Conservation (phyloP, 2,797 vertebrate genomes). For the Coracias cyanogaster region DNA sequence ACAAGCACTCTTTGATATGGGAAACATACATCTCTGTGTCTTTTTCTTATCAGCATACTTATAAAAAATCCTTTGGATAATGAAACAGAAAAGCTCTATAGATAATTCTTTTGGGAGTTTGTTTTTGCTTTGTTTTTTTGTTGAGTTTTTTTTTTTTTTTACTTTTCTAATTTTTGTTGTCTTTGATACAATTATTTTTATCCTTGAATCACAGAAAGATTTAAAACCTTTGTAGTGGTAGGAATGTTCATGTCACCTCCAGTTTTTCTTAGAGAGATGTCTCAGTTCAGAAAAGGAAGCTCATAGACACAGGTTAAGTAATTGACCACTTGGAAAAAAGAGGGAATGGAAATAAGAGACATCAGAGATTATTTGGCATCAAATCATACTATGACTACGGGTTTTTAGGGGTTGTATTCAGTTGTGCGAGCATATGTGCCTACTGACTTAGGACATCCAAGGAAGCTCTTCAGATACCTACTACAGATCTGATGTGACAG, state of each 20-base stretch:
- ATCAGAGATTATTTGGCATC: not conserved
- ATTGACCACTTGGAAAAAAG: not conserved
- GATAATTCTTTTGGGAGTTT: not conserved
- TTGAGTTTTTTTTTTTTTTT: fast-evolving
- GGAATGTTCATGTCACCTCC: not conserved
- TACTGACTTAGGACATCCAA: not conserved
- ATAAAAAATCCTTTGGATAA: slow-evolving; percentile 1
- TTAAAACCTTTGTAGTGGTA: not conserved
- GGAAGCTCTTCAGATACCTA: not conserved
- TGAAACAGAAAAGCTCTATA: not conserved
- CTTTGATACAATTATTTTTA: not conserved
- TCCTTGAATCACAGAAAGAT: not conserved
- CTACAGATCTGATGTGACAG: not conserved
- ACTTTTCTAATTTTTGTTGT: not conserved
- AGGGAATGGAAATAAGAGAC: not conserved
- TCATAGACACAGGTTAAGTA: not conserved
- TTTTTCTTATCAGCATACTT: not conserved
- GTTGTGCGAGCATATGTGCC: not conserved
- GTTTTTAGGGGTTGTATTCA: not conserved
- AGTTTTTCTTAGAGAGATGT: not conserved
- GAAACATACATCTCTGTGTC: not conserved
- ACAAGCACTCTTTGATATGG: slow-evolving; percentile 50
- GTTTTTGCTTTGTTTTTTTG: fast-evolving
- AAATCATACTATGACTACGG: not conserved
- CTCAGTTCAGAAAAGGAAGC: not conserved